Conservation (phyloP, 2,888 invertebrate species). For the Noctua pronuba region DNA sequence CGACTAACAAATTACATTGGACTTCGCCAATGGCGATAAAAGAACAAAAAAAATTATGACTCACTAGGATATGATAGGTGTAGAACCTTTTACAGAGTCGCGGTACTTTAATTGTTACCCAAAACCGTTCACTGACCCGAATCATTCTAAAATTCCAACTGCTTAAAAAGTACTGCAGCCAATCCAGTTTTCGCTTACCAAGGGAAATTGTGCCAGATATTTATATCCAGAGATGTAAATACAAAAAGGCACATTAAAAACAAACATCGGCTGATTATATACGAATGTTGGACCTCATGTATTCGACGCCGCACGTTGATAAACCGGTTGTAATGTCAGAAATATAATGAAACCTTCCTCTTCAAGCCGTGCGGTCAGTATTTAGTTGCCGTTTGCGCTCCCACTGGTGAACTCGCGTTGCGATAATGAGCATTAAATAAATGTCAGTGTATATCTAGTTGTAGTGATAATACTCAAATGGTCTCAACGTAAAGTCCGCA, state of each 20-base stretch:
- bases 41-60: constrained; percentile 32
- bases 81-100: constrained; percentile 48
- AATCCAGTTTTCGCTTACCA: neutral
- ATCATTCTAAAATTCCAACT: neutral
- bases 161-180: neutral
- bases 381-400: constrained; percentile 69
- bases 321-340: constrained; percentile 73
- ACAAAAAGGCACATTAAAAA: constrained; percentile 31
- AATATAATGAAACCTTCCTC: constrained; percentile 64
- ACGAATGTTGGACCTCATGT: constrained; percentile 47
- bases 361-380: constrained; percentile 44
- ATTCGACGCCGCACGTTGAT: constrained; percentile 62
- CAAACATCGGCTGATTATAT: constrained; percentile 36
- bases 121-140: constrained; percentile 4
- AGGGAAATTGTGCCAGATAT: neutral
- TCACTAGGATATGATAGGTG: constrained; percentile 38
- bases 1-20: constrained; percentile 5
- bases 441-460: constrained; percentile 52
- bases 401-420: constrained; percentile 64
- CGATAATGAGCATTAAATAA: constrained; percentile 53
- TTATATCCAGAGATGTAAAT: neutral
- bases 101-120: neutral
- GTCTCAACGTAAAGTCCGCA: constrained; percentile 63
- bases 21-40: neutral
- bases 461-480: constrained; percentile 64